Base-by-base conservation (phyloP, 2,113 vertebrate genomes). In the Cryptomyrus ogoouensis region DNA sequence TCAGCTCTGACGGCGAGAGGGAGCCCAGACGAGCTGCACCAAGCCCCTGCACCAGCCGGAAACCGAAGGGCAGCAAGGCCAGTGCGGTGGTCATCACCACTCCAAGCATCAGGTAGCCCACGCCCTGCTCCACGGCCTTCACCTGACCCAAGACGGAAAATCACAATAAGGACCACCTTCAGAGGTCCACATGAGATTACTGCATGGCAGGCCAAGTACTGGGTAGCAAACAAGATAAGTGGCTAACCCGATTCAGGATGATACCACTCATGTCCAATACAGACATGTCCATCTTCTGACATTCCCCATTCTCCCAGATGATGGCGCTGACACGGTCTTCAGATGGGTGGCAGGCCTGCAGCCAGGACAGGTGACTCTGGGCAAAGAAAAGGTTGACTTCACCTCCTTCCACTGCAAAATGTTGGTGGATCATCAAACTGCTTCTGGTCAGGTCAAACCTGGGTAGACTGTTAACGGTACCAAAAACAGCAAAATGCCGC, bases 241-340 rank as follows among this genome's bases (percentile, higher is more conserved):
- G n/a, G 89, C 94, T 93, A 95, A 99, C 98, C 97, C 96, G 96
- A 92, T 96, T 98, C 95, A 99, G 97, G 94, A 99, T 99, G 93
- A 99, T 96, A 49, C 98, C 98, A 24, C 98, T 99, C 94, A 99
- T 99, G 93, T 99, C 98, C 95, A 99, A 83, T 35, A 99, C 98
- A 0, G 98, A 99, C 97, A 99, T 98, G 85, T 99, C 98, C 86
- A 96, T 96, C 94, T 99, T 99, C 95, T 99, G 99, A 91, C 98
- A 99, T 80, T 99, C 98, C n/a, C 95, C 97, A 90, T 97, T 97
- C 92, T 99, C 98, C 98, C 98, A 99, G 94, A 99, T 97, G 53
- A 99, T 97, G 7, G 98, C 98, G 84, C 98, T 99, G 90, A 99
- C 98, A 86, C 97, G 96, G 85, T 99, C 97, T 91, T 96, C 97